Percentiles rank a stretch among this genome's conserved stretches.
Evolutionary conservation across 1,140 invertebrate species (phyloP).

Genomic region (Anthonomus grandis): DNA sequence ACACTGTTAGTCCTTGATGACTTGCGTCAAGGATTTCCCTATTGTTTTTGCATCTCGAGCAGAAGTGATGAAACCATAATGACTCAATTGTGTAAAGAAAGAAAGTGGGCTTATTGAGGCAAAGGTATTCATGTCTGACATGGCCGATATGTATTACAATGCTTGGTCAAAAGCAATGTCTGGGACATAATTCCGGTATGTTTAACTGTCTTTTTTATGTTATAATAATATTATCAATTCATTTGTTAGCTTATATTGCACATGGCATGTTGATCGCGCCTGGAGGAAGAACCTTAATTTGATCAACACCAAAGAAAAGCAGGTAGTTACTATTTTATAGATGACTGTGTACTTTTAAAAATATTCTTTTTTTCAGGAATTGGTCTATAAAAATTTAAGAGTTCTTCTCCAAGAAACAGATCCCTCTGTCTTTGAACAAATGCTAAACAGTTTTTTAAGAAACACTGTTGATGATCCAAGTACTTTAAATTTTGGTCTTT

Average conservation of each 20-base stretch:
- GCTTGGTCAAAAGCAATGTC: slow-evolving; percentile 22
- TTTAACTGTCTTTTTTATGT: too few relatives aligned
- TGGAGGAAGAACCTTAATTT: slow-evolving; percentile 19
- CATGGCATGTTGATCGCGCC: slow-evolving; percentile 23
- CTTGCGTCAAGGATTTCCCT: slow-evolving; percentile 21
- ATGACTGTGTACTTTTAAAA: too few relatives aligned
- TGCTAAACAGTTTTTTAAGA: background rate
- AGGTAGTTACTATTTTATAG: background rate
- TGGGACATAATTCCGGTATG: slow-evolving; percentile 7
- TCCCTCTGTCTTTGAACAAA: background rate
- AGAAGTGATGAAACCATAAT: slow-evolving; percentile 16
- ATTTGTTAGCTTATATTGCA: slow-evolving; percentile 11
- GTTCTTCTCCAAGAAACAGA: slow-evolving; percentile 14
- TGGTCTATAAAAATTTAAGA: slow-evolving; percentile 10
- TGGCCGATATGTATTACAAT: slow-evolving; percentile 22
- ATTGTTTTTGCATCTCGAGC: slow-evolving; percentile 1
- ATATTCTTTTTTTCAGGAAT: background rate
- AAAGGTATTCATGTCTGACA: slow-evolving; percentile 27
- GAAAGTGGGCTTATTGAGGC: slow-evolving; percentile 7
- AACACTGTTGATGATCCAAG: background rate
- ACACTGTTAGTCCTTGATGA: slow-evolving; percentile 19
- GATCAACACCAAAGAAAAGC: slow-evolving; percentile 1
- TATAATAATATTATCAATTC: background rate
- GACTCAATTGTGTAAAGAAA: slow-evolving; percentile 13
- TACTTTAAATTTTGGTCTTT: slow-evolving; percentile 11